phyloP scores from a whole-genome alignment of 2,888 invertebrate species.

The Stictocephala bisonia region DNA sequence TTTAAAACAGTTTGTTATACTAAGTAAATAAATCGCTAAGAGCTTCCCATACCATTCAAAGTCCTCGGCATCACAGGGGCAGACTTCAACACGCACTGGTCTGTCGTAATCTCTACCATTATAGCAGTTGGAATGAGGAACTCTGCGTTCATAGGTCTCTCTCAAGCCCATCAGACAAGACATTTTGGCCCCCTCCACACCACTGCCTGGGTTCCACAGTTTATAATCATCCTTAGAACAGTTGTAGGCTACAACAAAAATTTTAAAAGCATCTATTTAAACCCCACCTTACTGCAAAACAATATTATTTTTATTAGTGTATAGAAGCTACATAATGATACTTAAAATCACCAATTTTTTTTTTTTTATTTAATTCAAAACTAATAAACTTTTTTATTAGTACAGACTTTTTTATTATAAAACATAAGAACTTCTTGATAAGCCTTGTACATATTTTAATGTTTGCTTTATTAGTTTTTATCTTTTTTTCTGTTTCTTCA shows the following conservation, averaged over 20 bases:
- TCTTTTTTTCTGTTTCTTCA: too few species aligned
- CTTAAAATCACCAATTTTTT: too few species aligned
- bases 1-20: too few species aligned
- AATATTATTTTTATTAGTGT: too few species aligned
- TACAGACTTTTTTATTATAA: too few species aligned
- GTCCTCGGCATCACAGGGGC: conserved; percentile 80
- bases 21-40: too few species aligned
- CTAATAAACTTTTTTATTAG: too few species aligned
- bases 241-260: conserved; percentile 64
- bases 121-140: conserved; percentile 81
- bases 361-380: too few species aligned
- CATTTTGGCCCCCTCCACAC: conserved; percentile 69
- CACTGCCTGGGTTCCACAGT: conserved; percentile 83
- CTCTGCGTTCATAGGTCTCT: conserved; percentile 79
- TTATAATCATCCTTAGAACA: conserved; percentile 85
- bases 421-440: too few species aligned
- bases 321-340: background rate
- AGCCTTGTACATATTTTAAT: too few species aligned
- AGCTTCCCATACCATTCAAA: conserved; percentile 83
- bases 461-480: too few species aligned
- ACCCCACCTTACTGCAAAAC: too few species aligned
- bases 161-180: conserved; percentile 84
- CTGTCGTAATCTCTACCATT: conserved; percentile 82
- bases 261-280: background rate
- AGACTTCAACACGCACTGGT: conserved; percentile 75